A percentile compares a stretch with the other conserved stretches of the same genome.
phyloP scores from a whole-genome alignment of 1,140 invertebrate genomes.

The Cherax destructor region DNA sequence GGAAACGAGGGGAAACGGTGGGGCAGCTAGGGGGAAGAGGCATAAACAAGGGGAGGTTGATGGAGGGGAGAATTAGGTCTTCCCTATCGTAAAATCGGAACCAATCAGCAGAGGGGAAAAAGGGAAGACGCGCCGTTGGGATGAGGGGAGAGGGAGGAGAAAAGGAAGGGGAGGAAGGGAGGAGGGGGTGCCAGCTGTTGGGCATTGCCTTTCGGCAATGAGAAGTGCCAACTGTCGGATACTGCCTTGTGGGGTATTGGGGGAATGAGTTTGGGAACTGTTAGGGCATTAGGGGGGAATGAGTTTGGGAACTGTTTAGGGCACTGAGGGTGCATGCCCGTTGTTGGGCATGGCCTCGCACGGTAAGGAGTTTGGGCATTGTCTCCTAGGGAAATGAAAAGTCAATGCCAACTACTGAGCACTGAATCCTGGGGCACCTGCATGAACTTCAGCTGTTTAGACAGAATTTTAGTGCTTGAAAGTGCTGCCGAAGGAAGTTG shows the following conservation, averaged over 20 bases:
- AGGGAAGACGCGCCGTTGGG: neutral
- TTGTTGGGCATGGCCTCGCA: neutral
- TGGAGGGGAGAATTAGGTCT: constrained; percentile 27
- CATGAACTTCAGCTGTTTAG: constrained; percentile 16
- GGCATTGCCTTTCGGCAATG: neutral
- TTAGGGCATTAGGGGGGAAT: no score
- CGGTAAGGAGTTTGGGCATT: neutral
- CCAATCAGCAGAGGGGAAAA: constrained; percentile 34
- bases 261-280: no score
- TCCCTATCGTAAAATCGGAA: constrained; percentile 60
- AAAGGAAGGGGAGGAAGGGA: neutral
- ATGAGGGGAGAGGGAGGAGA: neutral
- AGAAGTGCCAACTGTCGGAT: no score
- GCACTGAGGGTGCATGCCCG: neutral
- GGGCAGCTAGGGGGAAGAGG: neutral
- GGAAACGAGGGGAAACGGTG: neutral
- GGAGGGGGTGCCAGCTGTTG: neutral
- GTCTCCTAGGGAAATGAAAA: neutral
- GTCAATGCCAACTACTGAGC: neutral
- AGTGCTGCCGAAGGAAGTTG: no score
- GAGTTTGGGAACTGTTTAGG: no score
- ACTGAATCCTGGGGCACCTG: neutral
- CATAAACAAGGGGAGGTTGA: constrained; percentile 29
- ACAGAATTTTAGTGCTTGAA: no score
- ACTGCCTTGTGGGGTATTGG: no score